These are phyloP conservation scores for Drosophila athabasca DNA, from an alignment of 1,140 invertebrate species.

Conservation along the genomic window DNA sequence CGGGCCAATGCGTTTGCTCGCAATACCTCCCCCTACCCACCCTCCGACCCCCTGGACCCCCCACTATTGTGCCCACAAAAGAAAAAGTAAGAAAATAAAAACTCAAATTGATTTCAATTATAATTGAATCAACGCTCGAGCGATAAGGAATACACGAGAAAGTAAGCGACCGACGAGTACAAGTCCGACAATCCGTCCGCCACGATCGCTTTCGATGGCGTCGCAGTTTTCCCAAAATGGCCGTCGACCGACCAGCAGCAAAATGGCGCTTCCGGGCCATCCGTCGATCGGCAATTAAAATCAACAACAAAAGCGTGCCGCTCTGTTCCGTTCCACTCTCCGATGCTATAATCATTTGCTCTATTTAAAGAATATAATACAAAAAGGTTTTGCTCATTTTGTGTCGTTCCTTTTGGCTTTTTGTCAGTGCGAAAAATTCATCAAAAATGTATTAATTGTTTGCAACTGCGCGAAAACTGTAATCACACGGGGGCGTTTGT, in stretches of 20 bases:
- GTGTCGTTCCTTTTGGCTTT: not conserved
- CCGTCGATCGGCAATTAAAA: slow-evolving; percentile 24
- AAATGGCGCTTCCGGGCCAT: slow-evolving; percentile 44
- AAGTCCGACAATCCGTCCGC: not conserved
- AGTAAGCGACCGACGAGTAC: slow-evolving; percentile 45
- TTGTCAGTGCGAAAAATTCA: slow-evolving; percentile 8
- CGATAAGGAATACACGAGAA: slow-evolving; percentile 48
- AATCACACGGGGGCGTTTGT: slow-evolving; percentile 44
- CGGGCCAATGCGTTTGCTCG: slow-evolving; percentile 46
- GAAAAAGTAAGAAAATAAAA: slow-evolving; percentile 38
- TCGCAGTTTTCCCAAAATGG: slow-evolving; percentile 68
- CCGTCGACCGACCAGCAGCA: slow-evolving; percentile 50
- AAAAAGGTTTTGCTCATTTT: not conserved
- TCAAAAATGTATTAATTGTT: slow-evolving; percentile 34
- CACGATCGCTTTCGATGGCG: slow-evolving; percentile 11
- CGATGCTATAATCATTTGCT: not conserved
- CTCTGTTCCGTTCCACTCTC: too few relatives aligned
- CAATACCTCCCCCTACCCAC: slow-evolving; percentile 29
- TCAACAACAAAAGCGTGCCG: slow-evolving; percentile 23
- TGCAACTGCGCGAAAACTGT: slow-evolving; percentile 22
- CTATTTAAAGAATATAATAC: slow-evolving; percentile 13
- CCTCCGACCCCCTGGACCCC: not conserved
- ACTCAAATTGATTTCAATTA: slow-evolving; percentile 82
- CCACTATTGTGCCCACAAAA: slow-evolving; percentile 9
- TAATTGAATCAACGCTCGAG: slow-evolving; percentile 79